phyloP scores from a whole-genome alignment of 2,888 invertebrate genomes.

The Parnassius glacialis region DNA sequence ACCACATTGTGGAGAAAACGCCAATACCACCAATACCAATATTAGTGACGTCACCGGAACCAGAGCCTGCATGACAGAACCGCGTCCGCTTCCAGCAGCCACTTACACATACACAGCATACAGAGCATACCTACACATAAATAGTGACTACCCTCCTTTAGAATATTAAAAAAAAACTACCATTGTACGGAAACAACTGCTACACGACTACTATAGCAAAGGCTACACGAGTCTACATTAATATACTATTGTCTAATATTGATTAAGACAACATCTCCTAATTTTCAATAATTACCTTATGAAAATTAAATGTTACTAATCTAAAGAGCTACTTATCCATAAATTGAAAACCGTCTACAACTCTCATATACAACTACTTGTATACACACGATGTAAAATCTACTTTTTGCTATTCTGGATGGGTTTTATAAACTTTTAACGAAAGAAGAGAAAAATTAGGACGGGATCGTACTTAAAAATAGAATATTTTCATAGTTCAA shows the following conservation, averaged over 20 bases:
- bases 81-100: slow-evolving; percentile 31
- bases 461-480: too few species aligned
- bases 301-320: too few species aligned
- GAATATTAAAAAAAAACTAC: too few species aligned
- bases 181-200: too few species aligned
- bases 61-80: slow-evolving; percentile 57
- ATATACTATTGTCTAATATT: too few species aligned
- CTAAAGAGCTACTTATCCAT: not conserved
- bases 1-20: slow-evolving; percentile 46
- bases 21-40: slow-evolving; percentile 68
- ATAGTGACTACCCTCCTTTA: slow-evolving; percentile 7
- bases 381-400: not conserved
- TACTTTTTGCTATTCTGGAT: not conserved
- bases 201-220: too few species aligned
- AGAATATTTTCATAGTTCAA: too few species aligned
- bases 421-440: not conserved
- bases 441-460: too few species aligned
- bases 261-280: too few species aligned
- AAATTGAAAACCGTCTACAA: not conserved
- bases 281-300: too few species aligned
- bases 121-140: slow-evolving; percentile 3
- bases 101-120: not conserved
- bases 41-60: slow-evolving; percentile 67
- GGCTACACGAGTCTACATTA: too few species aligned
- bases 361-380: too few species aligned